These are phyloP conservation scores for Macrotrachela quadricornifera DNA, from an alignment of 1,140 invertebrate genomes.

Conservation along the genomic window DNA sequence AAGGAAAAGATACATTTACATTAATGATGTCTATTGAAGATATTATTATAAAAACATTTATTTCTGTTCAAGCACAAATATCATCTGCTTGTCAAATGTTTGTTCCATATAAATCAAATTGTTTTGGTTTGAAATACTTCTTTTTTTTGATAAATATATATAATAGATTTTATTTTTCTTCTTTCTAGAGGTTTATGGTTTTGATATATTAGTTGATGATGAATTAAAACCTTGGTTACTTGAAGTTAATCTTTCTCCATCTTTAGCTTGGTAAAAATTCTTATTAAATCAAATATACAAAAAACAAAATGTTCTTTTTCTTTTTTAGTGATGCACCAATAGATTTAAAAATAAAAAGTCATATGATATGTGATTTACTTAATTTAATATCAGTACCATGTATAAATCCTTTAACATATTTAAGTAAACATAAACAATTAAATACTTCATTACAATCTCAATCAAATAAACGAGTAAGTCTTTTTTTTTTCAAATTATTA, in stretches of 20 bases:
- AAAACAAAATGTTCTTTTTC: background rate
- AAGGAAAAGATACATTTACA: slow-evolving; percentile 48
- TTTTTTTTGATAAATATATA: background rate
- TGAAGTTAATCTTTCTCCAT: slow-evolving; percentile 77
- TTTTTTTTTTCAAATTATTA: too few species aligned
- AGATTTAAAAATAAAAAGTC: slow-evolving; percentile 72
- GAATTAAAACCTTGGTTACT: slow-evolving; percentile 58
- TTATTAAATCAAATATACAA: too few species aligned
- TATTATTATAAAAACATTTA: slow-evolving; percentile 69
- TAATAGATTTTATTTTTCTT: slow-evolving; percentile 4
- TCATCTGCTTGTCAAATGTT: slow-evolving; percentile 69
- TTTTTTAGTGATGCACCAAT: slow-evolving; percentile 53
- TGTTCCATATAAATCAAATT: slow-evolving; percentile 59
- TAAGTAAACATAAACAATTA: background rate
- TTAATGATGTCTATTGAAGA: slow-evolving; percentile 77
- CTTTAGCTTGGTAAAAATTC: slow-evolving; percentile 61
- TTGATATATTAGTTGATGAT: slow-evolving; percentile 62
- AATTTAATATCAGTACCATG: slow-evolving; percentile 53
- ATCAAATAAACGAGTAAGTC: too few species aligned
- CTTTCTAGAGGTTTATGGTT: slow-evolving; percentile 56
- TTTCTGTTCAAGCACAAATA: slow-evolving; percentile 65
- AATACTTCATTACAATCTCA: background rate
- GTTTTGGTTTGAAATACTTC: slow-evolving; percentile 47
- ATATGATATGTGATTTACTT: slow-evolving; percentile 64
- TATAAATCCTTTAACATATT: background rate